A percentile compares a stretch with the other conserved stretches of the same genome.
phyloP scores from a whole-genome alignment of 2,113 vertebrate genomes.

The Eulemur macaco region DNA sequence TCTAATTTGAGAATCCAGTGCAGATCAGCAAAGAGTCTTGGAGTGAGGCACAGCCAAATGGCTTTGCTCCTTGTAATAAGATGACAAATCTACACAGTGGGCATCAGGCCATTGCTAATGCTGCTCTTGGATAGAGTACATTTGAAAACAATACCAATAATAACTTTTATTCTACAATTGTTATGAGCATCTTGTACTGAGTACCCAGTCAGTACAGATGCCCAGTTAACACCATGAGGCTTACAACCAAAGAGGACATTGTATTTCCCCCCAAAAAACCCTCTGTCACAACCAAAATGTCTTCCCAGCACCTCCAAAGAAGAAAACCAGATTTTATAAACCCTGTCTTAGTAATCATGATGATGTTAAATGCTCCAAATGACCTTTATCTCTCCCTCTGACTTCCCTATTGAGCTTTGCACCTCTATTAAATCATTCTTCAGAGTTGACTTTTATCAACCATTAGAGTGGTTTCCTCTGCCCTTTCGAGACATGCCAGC shows the following conservation, averaged over 20 bases:
- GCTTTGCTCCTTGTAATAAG: constrained; percentile 30
- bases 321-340: not conserved
- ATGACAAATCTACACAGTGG: constrained; percentile 34
- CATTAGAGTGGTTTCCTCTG: not conserved
- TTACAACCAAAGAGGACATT: not conserved
- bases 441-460: not conserved
- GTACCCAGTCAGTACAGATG: not conserved
- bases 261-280: not conserved
- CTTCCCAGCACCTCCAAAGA: not conserved
- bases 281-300: not conserved
- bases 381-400: not conserved
- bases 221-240: not conserved
- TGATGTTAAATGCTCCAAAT: not conserved
- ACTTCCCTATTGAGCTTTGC: not conserved
- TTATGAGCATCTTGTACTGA: not conserved
- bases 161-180: not conserved
- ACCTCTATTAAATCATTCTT: not conserved
- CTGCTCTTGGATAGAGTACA: not conserved
- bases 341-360: not conserved
- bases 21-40: not conserved
- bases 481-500: not conserved
- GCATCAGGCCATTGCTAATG: constrained; percentile 31
- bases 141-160: constrained; percentile 32
- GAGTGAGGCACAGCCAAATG: constrained; percentile 33
- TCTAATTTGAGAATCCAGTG: constrained; percentile 47